Evolutionary conservation across 1,140 invertebrate genomes (phyloP).

Genomic region (Diploscapter pachys): DNA sequence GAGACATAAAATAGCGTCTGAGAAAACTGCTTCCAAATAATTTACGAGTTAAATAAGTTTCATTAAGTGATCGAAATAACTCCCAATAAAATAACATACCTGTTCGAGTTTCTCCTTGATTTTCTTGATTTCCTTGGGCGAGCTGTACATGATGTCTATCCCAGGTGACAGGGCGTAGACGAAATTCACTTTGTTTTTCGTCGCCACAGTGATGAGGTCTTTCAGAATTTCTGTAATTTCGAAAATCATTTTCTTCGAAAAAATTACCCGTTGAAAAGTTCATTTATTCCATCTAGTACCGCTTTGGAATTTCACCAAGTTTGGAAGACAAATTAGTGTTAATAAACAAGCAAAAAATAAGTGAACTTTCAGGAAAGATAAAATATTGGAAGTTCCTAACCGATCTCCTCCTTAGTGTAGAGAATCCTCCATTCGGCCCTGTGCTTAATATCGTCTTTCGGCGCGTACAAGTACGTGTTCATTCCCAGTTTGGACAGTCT

Average conservation of each 20-base stretch:
- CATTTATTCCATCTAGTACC: too few relatives aligned
- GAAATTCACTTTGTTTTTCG: constrained; percentile 82
- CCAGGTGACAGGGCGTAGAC: constrained; percentile 98
- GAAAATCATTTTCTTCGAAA: too few relatives aligned
- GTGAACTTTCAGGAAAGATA: too few relatives aligned
- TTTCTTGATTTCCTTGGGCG: constrained; percentile 78
- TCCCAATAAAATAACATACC: constrained; percentile 61
- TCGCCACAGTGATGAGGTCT: constrained; percentile 80
- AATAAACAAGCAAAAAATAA: too few relatives aligned
- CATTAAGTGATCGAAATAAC: too few relatives aligned
- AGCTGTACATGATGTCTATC: constrained; percentile 93
- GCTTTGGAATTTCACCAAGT: too few relatives aligned
- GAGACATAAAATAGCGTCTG: too few relatives aligned
- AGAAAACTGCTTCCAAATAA: too few relatives aligned
- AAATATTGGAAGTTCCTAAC: constrained; percentile 17
- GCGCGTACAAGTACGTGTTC: constrained; percentile 83
- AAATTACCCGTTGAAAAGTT: too few relatives aligned
- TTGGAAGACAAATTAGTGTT: too few relatives aligned
- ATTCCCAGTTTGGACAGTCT: constrained; percentile 43
- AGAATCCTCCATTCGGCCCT: constrained; percentile 91
- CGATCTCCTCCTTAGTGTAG: constrained; percentile 92
- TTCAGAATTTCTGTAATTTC: constrained; percentile 74
- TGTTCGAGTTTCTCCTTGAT: constrained; percentile 92
- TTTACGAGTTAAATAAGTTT: too few relatives aligned
- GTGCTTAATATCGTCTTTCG: constrained; percentile 96